Evolutionary conservation across 2,888 invertebrate genomes (phyloP).

Genomic region (Eurytoma adleriae): DNA sequence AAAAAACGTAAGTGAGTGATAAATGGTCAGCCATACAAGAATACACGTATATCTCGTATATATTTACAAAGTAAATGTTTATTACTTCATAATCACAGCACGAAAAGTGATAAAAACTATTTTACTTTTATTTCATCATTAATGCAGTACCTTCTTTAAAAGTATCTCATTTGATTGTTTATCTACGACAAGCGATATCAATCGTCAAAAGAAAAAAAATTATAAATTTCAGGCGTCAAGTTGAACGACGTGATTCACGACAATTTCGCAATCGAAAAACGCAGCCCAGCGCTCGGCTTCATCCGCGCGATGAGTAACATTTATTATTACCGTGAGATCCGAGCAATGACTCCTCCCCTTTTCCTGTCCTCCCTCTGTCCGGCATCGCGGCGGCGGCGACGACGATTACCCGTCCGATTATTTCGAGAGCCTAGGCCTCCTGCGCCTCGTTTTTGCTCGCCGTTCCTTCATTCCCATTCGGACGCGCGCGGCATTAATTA

Average conservation of each 20-base stretch:
- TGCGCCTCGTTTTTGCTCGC: background rate
- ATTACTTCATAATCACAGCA: background rate
- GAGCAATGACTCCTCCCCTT: constrained; percentile 45
- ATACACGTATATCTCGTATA: too few relatives aligned
- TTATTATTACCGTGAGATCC: constrained; percentile 64
- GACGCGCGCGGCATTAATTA: background rate
- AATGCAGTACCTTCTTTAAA: too few relatives aligned
- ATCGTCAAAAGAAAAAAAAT: background rate
- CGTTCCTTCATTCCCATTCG: background rate
- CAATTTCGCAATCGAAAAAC: constrained; percentile 59
- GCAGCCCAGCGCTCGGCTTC: constrained; percentile 47
- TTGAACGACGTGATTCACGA: constrained; percentile 58
- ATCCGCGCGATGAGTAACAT: constrained; percentile 62
- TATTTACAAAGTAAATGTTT: too few relatives aligned
- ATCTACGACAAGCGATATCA: background rate
- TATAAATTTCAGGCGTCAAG: background rate
- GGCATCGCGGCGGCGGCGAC: background rate
- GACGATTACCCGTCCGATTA: constrained; percentile 35
- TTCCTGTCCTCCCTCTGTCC: constrained; percentile 25
- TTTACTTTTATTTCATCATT: too few relatives aligned
- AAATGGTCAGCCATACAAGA: too few relatives aligned
- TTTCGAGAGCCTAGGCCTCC: constrained; percentile 14
- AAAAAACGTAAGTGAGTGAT: too few relatives aligned
- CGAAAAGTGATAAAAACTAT: background rate
- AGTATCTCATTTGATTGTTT: too few relatives aligned